Base-by-base conservation (phyloP, 2,888 invertebrate genomes). In the Autographa pulchrina region DNA sequence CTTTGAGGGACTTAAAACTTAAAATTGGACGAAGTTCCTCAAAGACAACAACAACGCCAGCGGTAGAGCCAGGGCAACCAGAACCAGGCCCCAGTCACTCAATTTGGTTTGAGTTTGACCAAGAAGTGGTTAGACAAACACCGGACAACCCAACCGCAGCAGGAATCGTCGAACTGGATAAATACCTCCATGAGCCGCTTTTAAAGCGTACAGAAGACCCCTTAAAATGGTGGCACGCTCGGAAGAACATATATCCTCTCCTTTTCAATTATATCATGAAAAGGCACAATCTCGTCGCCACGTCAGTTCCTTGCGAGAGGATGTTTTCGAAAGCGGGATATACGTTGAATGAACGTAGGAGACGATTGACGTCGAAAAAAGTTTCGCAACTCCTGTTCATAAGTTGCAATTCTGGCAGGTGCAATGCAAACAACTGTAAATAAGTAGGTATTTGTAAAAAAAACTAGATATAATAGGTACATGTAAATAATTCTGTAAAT, bases 281-380 rank as follows among this genome's bases (percentile, higher is more conserved):
- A 16, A n/a, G 60, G 6, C 35, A n/a, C 8, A 60, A 60, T 35
- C 14, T 60, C n/a, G 35, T 35, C 8, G 38, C 65, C 2, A 78
- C 78, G 35, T 78, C 75, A 18, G 74, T 75, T 52, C 78, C 78
- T 11, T 75, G 77, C 20, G 73, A 78, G 68, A 35, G 72, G 6
- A 65, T 61, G 8, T 78, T 78, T 70, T 74, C 72, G 11, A 75
- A 75, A 31, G 54, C 75, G 11, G 78, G 75, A 13, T 68, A 65
- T 41, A 65, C 70, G 11, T 68, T 75, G 13, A 71, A 63, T 61
- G 68, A 73, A 32, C 56, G 74, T 14, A 64, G 74, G 25, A 78
- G 74, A 20, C 64, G 75, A 20, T 58, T 78, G 18, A 54, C 72
- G 2, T 58, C 70, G 11, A 67, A 52, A 31, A 75, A 74, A 54